These are phyloP conservation scores for Esox lucius DNA, from an alignment of 2,797 vertebrate species.

Conservation along the genomic window DNA sequence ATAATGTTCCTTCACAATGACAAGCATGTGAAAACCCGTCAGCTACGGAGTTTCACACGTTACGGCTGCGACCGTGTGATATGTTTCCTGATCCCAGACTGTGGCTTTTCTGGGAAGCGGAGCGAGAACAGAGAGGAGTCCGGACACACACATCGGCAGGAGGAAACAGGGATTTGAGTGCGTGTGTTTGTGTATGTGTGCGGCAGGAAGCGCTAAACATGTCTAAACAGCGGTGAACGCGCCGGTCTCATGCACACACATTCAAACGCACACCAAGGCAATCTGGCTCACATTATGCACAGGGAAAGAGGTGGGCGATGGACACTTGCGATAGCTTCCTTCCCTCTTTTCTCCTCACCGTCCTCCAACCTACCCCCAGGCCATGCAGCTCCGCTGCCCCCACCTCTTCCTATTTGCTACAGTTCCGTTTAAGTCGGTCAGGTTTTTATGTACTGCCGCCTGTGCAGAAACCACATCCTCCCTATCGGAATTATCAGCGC, in stretches of 20 bases:
- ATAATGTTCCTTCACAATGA: not conserved
- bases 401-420: not conserved
- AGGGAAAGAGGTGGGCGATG: conserved; percentile 2
- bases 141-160: not conserved
- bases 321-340: not conserved
- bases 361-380: not conserved
- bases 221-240: not conserved
- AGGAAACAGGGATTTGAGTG: not conserved
- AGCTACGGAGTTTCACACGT: not conserved
- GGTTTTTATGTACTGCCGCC: not conserved
- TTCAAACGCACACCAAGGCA: not conserved
- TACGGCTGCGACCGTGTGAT: not conserved
- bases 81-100: not conserved
- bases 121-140: not conserved
- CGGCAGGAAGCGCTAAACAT: not conserved
- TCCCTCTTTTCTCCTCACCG: not conserved
- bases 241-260: not conserved
- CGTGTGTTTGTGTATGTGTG: conserved; percentile 5
- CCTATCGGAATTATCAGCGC: not conserved
- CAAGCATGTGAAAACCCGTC: not conserved
- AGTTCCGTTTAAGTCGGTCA: not conserved
- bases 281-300: conserved; percentile 6
- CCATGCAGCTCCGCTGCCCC: not conserved
- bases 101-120: not conserved
- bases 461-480: not conserved